Evolutionary conservation across 2,797 vertebrate species (phyloP), one percentile per base, ranked within the genome.

Genomic region (Tragopan temminckii): DNA sequence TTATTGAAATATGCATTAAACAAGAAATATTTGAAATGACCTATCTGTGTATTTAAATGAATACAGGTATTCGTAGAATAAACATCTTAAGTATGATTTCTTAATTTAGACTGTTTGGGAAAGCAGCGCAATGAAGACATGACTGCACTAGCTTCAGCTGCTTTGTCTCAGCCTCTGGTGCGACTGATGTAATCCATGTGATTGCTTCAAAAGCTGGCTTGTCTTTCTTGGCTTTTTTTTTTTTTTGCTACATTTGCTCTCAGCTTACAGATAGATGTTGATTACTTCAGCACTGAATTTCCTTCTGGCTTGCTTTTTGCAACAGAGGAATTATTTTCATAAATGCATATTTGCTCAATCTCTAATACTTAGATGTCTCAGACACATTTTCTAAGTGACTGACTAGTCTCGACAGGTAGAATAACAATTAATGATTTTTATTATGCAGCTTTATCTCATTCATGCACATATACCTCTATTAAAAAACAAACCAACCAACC

Each of bases 61-160:
- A 86, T 95, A 52, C 70, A 76, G 25, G 8, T 85, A 92, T 93
- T 94, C 85, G 70, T 89, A 85, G 84, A 85, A 50, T 43, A 92
- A 66, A 42, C 55, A 68, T 92, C 53, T 45, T 35, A 57, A 90
- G 36, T 84, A 90, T 53, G 58, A 70, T 92, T 89, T 94, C 72
- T 96, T 92, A 92, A 93, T 92, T 94, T 89, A 95, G 79, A 74
- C 68, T 93, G 80, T 93, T 90, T 81, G 76, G 40, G 79, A 90
- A 55, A 85, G 84, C 69, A 64, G 2, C 42, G 53, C 81, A 50
- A 29, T 36, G 61, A 68, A 50, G 64, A 36, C 57, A 13, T 72
- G 84, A 85, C 42, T 80, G 50, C 46, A 74, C 46, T n/a, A 75
- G 31, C 58, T 88, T 80, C 45, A 92, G 66, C 72, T 87, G 78